Percentiles rank a stretch among this genome's conserved stretches.
Evolutionary conservation across 2,113 vertebrate genomes (phyloP).

Genomic region (Sebastes fasciatus): DNA sequence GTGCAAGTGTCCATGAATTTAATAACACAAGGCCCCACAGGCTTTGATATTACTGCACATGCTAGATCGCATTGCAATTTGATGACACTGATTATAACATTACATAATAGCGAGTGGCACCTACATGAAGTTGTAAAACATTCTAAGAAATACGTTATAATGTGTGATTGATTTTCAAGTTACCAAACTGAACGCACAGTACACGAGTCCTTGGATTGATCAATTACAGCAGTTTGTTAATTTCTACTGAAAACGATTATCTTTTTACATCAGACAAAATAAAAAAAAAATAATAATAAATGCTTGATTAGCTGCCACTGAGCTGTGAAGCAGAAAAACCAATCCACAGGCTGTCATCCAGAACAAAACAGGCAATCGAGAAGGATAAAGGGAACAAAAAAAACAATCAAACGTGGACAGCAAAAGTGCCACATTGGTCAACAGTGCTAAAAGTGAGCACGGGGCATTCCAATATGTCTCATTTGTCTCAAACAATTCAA

Average conservation of each 20-base stretch:
- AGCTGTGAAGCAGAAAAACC: conserved; percentile 3
- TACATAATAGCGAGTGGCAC: not conserved
- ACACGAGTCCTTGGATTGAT: not conserved
- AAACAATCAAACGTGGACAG: not conserved
- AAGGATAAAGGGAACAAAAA: not conserved
- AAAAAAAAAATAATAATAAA: no score
- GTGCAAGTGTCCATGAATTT: no score
- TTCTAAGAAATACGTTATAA: not conserved
- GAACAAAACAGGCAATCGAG: not conserved
- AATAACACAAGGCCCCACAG: not conserved
- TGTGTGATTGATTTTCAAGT: conserved; percentile 6
- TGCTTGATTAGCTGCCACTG: conserved; percentile 9
- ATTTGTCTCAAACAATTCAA: not conserved
- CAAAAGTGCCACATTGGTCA: not conserved
- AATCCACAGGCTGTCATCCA: not conserved
- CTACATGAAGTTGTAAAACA: not conserved
- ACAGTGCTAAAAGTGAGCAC: not conserved
- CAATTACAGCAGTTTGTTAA: not conserved
- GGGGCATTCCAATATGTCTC: not conserved
- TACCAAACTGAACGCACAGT: not conserved
- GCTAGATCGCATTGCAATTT: no score
- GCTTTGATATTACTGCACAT: not conserved
- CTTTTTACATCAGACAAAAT: conserved; percentile 3
- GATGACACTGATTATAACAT: conserved; percentile 1
- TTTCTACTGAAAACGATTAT: not conserved